A percentile compares a stretch with the other conserved stretches of the same genome.
These are phyloP conservation scores for Erynnis tages DNA, from an alignment of 2,888 invertebrate genomes.

Conservation along the genomic window DNA sequence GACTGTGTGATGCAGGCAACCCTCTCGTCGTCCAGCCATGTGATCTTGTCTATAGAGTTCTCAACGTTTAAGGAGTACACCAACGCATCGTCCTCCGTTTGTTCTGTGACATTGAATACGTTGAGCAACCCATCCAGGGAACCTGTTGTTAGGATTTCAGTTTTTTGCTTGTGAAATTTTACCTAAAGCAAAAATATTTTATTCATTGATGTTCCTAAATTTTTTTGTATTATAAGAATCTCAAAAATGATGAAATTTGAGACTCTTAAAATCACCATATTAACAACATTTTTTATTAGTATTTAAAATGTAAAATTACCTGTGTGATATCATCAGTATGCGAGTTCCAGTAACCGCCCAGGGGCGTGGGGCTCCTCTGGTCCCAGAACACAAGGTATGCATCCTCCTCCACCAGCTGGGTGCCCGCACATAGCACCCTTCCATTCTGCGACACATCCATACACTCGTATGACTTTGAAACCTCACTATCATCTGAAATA, in stretches of 20 bases:
- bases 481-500: conserved; percentile 57
- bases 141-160: conserved; percentile 86
- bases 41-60: conserved; percentile 85
- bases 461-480: conserved; percentile 79
- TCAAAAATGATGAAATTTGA: no score
- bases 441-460: conserved; percentile 89
- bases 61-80: conserved; percentile 88
- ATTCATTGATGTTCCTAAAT: no score
- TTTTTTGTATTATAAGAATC: no score
- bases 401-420: conserved; percentile 85
- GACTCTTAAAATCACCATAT: no score
- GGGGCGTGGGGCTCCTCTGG: conserved; percentile 80
- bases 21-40: conserved; percentile 74
- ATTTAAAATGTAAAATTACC: conserved; percentile 48
- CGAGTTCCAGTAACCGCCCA: conserved; percentile 92
- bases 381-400: conserved; percentile 92
- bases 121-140: conserved; percentile 93
- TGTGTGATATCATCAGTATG: conserved; percentile 91
- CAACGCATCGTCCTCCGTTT: conserved; percentile 90
- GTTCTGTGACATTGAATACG: conserved; percentile 88
- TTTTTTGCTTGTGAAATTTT: conserved; percentile 86
- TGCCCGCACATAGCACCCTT: conserved; percentile 87
- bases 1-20: conserved; percentile 87
- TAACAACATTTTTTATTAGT: background rate
- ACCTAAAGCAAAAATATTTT: conserved; percentile 52